These are phyloP conservation scores for Antheraea pernyi DNA, from an alignment of 1,140 invertebrate species.

Conservation along the genomic window DNA sequence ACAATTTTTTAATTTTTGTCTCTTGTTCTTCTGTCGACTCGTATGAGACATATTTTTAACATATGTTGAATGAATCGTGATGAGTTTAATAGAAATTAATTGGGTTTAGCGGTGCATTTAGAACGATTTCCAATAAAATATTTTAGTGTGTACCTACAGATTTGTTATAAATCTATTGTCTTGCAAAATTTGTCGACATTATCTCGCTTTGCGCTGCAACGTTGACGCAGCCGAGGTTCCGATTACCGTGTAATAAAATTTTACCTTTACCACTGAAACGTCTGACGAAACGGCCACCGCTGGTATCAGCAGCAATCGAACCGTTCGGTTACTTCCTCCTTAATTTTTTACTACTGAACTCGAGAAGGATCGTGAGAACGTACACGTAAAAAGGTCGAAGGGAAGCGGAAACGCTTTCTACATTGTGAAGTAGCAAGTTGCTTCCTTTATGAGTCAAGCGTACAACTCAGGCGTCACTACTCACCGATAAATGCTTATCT, in stretches of 20 bases:
- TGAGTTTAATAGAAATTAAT: too few relatives aligned
- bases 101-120: neutral
- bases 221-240: slow-evolving; percentile 32
- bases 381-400: slow-evolving; percentile 56
- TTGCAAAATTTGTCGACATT: slow-evolving; percentile 9
- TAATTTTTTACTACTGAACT: slow-evolving; percentile 47
- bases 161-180: neutral
- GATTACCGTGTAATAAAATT: slow-evolving; percentile 55
- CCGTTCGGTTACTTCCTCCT: slow-evolving; percentile 43
- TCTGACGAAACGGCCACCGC: slow-evolving; percentile 47
- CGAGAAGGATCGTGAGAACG: slow-evolving; percentile 52
- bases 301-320: slow-evolving; percentile 1
- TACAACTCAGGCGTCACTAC: slow-evolving; percentile 35
- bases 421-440: slow-evolving; percentile 61
- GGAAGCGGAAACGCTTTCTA: slow-evolving; percentile 62
- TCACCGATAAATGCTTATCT: slow-evolving; percentile 59
- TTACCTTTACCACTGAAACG: slow-evolving; percentile 59
- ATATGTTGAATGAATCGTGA: too few relatives aligned
- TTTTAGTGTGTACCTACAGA: neutral
- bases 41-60: too few relatives aligned
- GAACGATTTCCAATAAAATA: neutral
- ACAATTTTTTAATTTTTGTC: too few relatives aligned
- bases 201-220: neutral
- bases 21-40: too few relatives aligned
- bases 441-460: slow-evolving; percentile 53